Conservation (phyloP, 2,888 invertebrate species). For the Agriopis marginaria region DNA sequence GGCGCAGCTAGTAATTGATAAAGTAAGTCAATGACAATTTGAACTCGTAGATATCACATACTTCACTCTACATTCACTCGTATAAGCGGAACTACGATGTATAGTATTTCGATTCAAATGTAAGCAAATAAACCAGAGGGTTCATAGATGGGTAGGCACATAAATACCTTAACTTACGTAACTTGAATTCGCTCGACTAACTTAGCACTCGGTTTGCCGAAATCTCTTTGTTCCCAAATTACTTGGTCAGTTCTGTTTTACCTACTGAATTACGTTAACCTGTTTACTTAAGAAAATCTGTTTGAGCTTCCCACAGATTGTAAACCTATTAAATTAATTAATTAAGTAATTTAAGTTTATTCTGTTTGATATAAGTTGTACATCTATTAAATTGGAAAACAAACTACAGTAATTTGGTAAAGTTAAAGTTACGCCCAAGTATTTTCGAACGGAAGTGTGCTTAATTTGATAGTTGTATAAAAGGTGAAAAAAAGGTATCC, state of each 20-base stretch:
- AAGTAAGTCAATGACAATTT: not conserved
- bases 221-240: slow-evolving; percentile 41
- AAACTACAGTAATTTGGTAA: not conserved
- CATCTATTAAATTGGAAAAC: not conserved
- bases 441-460: too few species aligned
- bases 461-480: not conserved
- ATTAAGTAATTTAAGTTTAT: slow-evolving; percentile 24
- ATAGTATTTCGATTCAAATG: slow-evolving; percentile 24
- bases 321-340: slow-evolving; percentile 28
- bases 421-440: not conserved
- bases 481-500: too few species aligned
- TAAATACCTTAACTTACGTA: slow-evolving; percentile 36
- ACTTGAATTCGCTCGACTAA: slow-evolving; percentile 35
- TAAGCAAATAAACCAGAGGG: slow-evolving; percentile 20
- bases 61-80: not conserved
- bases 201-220: slow-evolving; percentile 34
- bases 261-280: slow-evolving; percentile 32
- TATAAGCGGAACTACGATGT: not conserved
- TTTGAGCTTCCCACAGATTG: slow-evolving; percentile 30
- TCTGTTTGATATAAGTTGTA: not conserved
- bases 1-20: too few species aligned
- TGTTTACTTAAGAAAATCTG: slow-evolving; percentile 34
- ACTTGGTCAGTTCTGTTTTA: slow-evolving; percentile 36
- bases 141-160: slow-evolving; percentile 30
- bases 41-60: not conserved